Percentiles rank a stretch among this genome's conserved stretches.
Conservation (phyloP, 1,140 invertebrate genomes). For the Coenobita brevimanus region DNA sequence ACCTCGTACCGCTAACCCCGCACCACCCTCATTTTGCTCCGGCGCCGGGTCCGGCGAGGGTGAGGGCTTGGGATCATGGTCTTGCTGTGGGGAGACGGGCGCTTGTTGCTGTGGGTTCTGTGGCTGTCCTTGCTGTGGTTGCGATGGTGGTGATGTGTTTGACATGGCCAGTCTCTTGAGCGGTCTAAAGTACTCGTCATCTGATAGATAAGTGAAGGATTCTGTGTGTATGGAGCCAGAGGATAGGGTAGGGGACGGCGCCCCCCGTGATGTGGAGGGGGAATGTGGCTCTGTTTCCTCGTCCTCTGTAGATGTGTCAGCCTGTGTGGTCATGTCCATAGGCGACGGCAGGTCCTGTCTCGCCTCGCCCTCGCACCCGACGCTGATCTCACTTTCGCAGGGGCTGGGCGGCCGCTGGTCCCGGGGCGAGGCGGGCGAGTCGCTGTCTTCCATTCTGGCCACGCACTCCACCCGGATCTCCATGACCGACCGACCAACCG, state of each 20-base stretch:
- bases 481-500: constrained; percentile 18
- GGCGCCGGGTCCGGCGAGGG: constrained; percentile 50
- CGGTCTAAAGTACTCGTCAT: constrained; percentile 57
- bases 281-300: constrained; percentile 65
- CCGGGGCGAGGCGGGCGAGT: constrained; percentile 47
- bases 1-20: neutral
- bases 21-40: constrained; percentile 42
- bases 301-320: constrained; percentile 59
- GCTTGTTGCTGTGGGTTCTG: neutral
- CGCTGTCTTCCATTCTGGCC: constrained; percentile 59
- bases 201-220: constrained; percentile 68
- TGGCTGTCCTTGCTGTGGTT: neutral
- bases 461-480: constrained; percentile 62
- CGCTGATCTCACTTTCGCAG: constrained; percentile 70
- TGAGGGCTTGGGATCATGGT: constrained; percentile 38
- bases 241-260: constrained; percentile 57
- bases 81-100: constrained; percentile 6
- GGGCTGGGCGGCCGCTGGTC: constrained; percentile 59
- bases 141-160: constrained; percentile 37
- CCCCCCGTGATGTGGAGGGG: constrained; percentile 65
- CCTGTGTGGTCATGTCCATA: constrained; percentile 69
- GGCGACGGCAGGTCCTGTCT: constrained; percentile 52
- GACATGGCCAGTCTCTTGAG: constrained; percentile 60
- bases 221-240: constrained; percentile 62
- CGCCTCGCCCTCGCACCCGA: constrained; percentile 67